A percentile compares a stretch with the other conserved stretches of the same genome.
phyloP scores from a whole-genome alignment of 2,113 vertebrate species.

The Atrichornis clamosus region DNA sequence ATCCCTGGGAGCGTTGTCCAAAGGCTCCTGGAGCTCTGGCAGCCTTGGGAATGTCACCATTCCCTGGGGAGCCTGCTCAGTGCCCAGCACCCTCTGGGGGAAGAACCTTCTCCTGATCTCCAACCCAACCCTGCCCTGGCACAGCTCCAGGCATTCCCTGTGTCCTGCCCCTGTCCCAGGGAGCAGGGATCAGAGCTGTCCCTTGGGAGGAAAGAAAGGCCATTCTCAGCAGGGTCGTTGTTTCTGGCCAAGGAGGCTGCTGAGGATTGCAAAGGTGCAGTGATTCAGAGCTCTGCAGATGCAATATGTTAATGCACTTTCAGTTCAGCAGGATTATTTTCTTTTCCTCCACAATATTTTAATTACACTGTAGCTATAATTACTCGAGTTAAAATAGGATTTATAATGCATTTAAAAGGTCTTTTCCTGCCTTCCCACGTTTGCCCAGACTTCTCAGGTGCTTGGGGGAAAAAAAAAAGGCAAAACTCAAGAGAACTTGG shows the following conservation, averaged over 20 bases:
- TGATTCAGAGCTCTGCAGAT: not conserved
- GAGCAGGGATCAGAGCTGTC: not conserved
- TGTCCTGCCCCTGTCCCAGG: not conserved
- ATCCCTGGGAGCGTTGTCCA: not conserved
- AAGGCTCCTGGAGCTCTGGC: not conserved
- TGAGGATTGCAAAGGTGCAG: not conserved
- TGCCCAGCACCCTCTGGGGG: not conserved
- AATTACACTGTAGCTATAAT: not conserved
- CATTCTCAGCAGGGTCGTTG: accelerated
- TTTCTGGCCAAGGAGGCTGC: not conserved
- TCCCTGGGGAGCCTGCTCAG: not conserved
- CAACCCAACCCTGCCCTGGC: accelerated
- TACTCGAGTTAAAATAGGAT: not conserved
- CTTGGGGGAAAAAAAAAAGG: not conserved
- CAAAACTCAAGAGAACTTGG: not conserved
- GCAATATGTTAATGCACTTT: not conserved
- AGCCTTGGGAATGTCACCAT: not conserved
- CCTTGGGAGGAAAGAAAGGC: not conserved
- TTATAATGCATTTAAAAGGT: not conserved
- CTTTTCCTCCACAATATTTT: not conserved
- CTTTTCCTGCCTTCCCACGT: conserved; percentile 1
- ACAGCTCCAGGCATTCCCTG: accelerated
- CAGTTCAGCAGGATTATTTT: not conserved
- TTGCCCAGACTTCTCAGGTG: not conserved
- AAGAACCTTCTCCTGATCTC: not conserved